Base-by-base conservation (phyloP, 2,797 vertebrate genomes). In the Siniperca obscura region DNA sequence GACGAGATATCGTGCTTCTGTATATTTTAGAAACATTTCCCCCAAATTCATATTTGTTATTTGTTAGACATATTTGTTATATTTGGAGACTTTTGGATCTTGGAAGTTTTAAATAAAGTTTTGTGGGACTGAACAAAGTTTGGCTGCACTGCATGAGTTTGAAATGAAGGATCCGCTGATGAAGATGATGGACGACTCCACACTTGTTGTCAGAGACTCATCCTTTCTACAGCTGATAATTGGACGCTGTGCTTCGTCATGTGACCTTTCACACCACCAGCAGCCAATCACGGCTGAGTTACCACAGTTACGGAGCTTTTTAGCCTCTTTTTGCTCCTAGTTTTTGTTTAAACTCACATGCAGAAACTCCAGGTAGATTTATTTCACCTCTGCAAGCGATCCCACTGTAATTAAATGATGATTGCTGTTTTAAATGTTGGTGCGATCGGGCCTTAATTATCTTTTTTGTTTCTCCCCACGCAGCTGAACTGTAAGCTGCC, bases 151-250 rank as follows among this genome's bases (percentile, higher is more conserved):
- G 30, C 30, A 3, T 30, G 30, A 30, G 30, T 30, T 30, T 30
- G 30, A 30, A 30, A 30, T 30, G 30, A 30, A 30, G 0, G 30
- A 30, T 30, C 30, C 30, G 30, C 30, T 30, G 65, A 67, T 27
- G 64, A 64, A 44, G 61, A 44, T 64, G 62, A 57, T 34, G 44
- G 7, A 27, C 36, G 69, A 70, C 36, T 27, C 68, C 36, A 56
- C 40, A 42, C n/a, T 60, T 60, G 74, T 17, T 61, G 34, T 22
- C 55, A 42, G 76, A 65, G 76, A 78, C 68, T 71, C 76, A 78
- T 44, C 68, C 5, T 64, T 19, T 56, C 57, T 36, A 13, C 68
- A 48, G 60, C 36, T 57, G 40, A 55, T 72, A 40, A 57, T 22
- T 66, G 61, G 21, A 22, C 21, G 27, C 22, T 50, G 7, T 13